These are phyloP conservation scores for Pseudorasbora parva DNA, from an alignment of 2,113 vertebrate species.

Conservation along the genomic window DNA sequence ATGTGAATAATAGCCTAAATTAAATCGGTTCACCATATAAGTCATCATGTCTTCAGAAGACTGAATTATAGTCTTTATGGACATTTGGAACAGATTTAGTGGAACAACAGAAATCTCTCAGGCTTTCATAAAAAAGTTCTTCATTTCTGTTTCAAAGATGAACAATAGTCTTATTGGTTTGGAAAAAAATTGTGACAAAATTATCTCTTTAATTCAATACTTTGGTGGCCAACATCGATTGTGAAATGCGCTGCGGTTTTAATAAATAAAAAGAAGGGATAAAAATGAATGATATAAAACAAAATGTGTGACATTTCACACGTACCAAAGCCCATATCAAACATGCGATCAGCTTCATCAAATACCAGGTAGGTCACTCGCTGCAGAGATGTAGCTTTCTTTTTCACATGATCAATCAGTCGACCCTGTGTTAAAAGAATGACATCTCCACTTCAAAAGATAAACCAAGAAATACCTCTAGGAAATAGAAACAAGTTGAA, in stretches of 20 bases:
- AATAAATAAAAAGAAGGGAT: no score
- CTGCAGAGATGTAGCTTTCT: constrained; percentile 97
- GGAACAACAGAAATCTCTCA: no score
- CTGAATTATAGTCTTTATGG: no score
- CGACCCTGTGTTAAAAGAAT: constrained; percentile 81
- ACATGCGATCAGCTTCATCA: constrained; percentile 99
- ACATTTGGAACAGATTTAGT: no score
- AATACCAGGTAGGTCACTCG: constrained; percentile 97
- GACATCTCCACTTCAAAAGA: neutral
- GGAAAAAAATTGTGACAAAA: neutral
- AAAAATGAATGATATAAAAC: neutral
- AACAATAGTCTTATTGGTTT: neutral
- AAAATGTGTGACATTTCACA: constrained; percentile 15
- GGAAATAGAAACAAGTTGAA: neutral
- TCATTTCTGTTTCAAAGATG: neutral
- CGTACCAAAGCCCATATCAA: constrained; percentile 99
- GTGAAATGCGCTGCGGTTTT: no score
- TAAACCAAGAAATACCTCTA: neutral
- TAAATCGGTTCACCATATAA: no score
- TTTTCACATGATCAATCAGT: constrained; percentile 98
- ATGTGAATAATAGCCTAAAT: no score
- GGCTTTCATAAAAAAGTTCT: neutral
- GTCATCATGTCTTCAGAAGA: no score
- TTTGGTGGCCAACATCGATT: neutral
- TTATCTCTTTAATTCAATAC: neutral